These are phyloP conservation scores for Lordiphosa mommai DNA, from an alignment of 1,140 invertebrate genomes.

Conservation along the genomic window DNA sequence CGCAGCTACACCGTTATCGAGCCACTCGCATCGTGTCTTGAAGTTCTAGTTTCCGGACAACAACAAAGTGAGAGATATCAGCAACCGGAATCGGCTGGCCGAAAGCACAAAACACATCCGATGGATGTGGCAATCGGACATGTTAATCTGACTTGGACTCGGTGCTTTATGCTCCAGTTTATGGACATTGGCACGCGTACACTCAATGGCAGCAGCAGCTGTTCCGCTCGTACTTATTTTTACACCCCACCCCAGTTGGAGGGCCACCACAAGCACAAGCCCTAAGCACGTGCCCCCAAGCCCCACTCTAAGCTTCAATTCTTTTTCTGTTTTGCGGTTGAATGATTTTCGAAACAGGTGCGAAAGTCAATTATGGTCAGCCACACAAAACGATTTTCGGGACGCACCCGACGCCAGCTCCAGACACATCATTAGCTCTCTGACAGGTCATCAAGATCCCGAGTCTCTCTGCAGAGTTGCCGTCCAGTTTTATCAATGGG, in stretches of 20 bases:
- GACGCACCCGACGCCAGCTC: conserved; percentile 34
- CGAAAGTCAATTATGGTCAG: conserved; percentile 39
- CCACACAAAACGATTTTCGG: conserved; percentile 37
- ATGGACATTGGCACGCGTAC: conserved; percentile 42
- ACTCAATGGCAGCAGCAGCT: conserved; percentile 6
- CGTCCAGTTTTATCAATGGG: conserved; percentile 15
- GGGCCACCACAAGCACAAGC: conserved; percentile 15
- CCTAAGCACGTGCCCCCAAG: conserved; percentile 31
- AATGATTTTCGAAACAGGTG: conserved; percentile 34
- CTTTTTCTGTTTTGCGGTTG: conserved; percentile 22
- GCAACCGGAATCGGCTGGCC: conserved; percentile 38
- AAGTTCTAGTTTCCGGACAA: conserved; percentile 49
- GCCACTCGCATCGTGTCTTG: conserved; percentile 22
- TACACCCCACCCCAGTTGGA: conserved; percentile 19
- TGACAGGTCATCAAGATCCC: conserved; percentile 40
- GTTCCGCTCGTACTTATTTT: conserved; percentile 12
- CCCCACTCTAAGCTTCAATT: background rate
- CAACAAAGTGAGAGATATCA: conserved; percentile 25
- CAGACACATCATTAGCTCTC: conserved; percentile 34
- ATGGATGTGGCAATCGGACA: conserved; percentile 59
- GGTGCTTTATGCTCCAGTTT: conserved; percentile 25
- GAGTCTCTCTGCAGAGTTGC: background rate
- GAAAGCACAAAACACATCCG: conserved; percentile 40
- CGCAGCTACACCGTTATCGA: conserved; percentile 23
- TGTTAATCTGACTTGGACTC: conserved; percentile 50